Evolutionary conservation across 1,140 invertebrate genomes (phyloP).

Genomic region (Augochlora pura): DNA sequence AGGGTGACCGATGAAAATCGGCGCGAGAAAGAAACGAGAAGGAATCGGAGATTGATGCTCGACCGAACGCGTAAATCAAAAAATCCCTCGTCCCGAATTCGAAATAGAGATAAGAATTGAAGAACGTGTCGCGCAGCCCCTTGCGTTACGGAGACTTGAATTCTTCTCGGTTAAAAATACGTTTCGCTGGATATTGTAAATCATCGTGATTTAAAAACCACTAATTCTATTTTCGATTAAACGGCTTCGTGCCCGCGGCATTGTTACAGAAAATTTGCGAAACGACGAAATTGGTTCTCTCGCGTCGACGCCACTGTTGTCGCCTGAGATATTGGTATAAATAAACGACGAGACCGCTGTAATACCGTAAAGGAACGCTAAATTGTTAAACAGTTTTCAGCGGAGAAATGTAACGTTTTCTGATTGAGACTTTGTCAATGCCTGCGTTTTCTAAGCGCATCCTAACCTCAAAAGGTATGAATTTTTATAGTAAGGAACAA

Average conservation of each 20-base stretch:
- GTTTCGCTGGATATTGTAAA: not conserved
- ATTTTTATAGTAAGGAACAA: too few relatives aligned
- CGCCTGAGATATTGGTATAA: too few relatives aligned
- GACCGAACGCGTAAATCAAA: not conserved
- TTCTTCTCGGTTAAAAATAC: slow-evolving; percentile 26
- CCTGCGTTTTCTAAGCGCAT: too few relatives aligned
- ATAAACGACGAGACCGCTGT: too few relatives aligned
- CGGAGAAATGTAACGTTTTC: too few relatives aligned
- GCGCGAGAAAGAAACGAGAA: not conserved
- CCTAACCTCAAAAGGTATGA: too few relatives aligned
- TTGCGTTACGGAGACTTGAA: not conserved
- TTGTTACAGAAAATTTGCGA: not conserved
- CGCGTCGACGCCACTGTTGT: too few relatives aligned
- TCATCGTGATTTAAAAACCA: not conserved
- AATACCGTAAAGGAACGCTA: too few relatives aligned
- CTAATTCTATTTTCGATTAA: not conserved
- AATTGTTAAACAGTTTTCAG: too few relatives aligned
- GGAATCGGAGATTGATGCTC: not conserved
- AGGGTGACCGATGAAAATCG: not conserved
- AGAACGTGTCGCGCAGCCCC: not conserved
- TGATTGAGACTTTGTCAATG: too few relatives aligned
- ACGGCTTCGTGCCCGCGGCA: not conserved
- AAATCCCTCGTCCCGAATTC: not conserved
- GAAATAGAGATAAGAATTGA: slow-evolving; percentile 1
- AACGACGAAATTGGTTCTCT: not conserved